phyloP scores from a whole-genome alignment of 1,140 invertebrate genomes.

The Apis laboriosa region DNA sequence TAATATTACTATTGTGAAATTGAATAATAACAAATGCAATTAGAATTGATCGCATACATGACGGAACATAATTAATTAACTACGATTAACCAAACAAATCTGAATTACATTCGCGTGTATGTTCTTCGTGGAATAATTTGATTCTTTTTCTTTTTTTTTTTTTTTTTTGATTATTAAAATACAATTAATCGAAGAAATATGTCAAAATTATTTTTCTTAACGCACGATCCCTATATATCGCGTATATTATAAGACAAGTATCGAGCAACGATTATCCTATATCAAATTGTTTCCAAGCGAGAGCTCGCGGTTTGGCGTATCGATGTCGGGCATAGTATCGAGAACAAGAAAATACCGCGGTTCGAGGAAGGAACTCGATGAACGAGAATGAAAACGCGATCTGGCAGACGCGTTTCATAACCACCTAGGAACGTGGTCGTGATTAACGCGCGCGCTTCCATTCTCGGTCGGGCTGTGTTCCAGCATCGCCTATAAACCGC shows the following conservation, averaged over 20 bases:
- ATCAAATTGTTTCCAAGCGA: not conserved
- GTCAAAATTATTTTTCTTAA: not conserved
- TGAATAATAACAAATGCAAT: too few relatives aligned
- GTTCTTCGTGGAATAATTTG: too few relatives aligned
- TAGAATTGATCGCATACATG: too few relatives aligned
- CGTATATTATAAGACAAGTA: not conserved
- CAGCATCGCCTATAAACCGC: conserved; percentile 52
- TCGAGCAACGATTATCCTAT: not conserved
- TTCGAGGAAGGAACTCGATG: not conserved
- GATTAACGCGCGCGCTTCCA: conserved; percentile 50
- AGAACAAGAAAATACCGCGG: not conserved
- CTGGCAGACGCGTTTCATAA: conserved; percentile 41
- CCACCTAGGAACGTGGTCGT: conserved; percentile 27
- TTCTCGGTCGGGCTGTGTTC: conserved; percentile 49
- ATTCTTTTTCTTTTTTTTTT: too few relatives aligned
- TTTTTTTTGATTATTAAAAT: too few relatives aligned
- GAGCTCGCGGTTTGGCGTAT: not conserved
- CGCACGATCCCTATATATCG: not conserved
- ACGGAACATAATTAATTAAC: too few relatives aligned
- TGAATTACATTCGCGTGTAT: too few relatives aligned
- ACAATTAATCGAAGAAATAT: too few relatives aligned
- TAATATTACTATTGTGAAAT: too few relatives aligned
- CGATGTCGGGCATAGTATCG: not conserved
- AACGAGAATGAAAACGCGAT: conserved; percentile 35
- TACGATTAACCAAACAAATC: too few relatives aligned